Percentiles rank a stretch among this genome's conserved stretches.
Conservation (phyloP, 2,113 vertebrate genomes). For the Syrmaticus mikado region DNA sequence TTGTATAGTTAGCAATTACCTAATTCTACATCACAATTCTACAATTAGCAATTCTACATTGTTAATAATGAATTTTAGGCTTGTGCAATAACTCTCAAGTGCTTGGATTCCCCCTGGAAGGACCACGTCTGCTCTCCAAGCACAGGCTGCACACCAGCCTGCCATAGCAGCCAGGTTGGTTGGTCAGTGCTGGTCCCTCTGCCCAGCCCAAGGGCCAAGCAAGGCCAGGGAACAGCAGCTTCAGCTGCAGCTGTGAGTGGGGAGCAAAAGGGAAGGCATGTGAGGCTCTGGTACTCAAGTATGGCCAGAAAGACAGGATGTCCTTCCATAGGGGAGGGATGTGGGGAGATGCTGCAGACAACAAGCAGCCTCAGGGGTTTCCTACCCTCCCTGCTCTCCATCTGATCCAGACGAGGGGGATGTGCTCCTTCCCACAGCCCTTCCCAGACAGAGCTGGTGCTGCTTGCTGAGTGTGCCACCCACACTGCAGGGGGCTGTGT, state of each 20-base stretch:
- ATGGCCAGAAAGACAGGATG: not conserved
- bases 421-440: rapidly evolving
- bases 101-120: not conserved
- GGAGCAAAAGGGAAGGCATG: not conserved
- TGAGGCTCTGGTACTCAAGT: not conserved
- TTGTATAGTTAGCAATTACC: constrained; percentile 22
- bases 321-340: too few relatives aligned
- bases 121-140: not conserved
- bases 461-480: rapidly evolving
- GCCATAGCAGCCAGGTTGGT: not conserved
- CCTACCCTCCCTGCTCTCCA: not conserved
- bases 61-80: constrained; percentile 19
- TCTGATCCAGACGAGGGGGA: not conserved
- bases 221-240: not conserved
- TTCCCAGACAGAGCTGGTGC: not conserved
- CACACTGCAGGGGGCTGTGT: rapidly evolving
- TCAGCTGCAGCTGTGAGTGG: rapidly evolving
- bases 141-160: not conserved
- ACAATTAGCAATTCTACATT: constrained; percentile 20
- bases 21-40: not conserved
- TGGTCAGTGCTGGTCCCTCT: too few relatives aligned
- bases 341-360: not conserved
- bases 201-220: not conserved
- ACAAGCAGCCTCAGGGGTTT: rapidly evolving
- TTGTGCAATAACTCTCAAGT: not conserved